These are phyloP conservation scores for Temnothorax nylanderi DNA, from an alignment of 1,140 invertebrate species.

Conservation along the genomic window DNA sequence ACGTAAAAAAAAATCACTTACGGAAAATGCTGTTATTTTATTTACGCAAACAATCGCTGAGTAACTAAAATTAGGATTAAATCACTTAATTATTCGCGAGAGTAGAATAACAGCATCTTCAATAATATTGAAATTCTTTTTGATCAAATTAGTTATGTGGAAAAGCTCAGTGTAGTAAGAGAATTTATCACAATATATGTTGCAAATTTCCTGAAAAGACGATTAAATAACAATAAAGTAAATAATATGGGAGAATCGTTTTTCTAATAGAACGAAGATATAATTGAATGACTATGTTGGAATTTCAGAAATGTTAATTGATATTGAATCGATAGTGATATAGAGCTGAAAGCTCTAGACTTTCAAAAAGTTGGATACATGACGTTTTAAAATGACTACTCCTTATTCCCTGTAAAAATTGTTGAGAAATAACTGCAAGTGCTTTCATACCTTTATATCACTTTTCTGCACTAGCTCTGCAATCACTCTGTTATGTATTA, in stretches of 20 bases:
- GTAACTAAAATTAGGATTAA: conserved; percentile 11
- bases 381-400: neutral
- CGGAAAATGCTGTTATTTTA: conserved; percentile 21
- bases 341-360: no score
- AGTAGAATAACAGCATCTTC: neutral
- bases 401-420: neutral
- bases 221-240: neutral
- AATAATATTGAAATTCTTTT: neutral
- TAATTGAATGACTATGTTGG: neutral
- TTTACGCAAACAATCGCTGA: neutral
- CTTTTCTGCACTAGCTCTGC: neutral
- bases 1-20: neutral
- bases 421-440: neutral
- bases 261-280: neutral
- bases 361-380: neutral
- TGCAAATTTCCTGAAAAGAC: conserved; percentile 1
- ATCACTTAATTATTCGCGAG: neutral
- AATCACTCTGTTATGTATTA: neutral
- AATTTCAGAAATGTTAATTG: neutral
- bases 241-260: neutral
- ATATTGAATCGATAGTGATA: neutral
- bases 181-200: neutral
- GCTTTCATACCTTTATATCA: conserved; percentile 1
- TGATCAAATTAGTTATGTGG: neutral
- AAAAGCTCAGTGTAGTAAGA: neutral